Evolutionary conservation across 1,140 invertebrate genomes (phyloP).

Genomic region (Drosophila sturtevanti): DNA sequence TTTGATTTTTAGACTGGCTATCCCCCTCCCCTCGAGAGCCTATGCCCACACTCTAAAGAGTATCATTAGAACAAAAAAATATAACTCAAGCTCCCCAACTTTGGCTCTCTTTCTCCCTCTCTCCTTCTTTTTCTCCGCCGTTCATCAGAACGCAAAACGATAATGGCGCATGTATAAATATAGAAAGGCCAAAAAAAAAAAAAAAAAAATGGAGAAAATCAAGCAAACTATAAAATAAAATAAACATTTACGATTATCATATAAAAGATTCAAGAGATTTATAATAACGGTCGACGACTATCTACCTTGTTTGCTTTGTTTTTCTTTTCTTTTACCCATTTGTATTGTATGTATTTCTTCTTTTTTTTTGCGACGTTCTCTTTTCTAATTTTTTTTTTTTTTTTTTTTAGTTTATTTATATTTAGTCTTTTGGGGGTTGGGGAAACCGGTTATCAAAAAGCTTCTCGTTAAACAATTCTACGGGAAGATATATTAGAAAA

Average conservation of each 20-base stretch:
- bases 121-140: background rate
- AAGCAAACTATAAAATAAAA: slow-evolving; percentile 1
- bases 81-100: background rate
- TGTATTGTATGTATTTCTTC: slow-evolving; percentile 5
- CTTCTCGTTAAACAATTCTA: background rate
- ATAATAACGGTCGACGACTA: slow-evolving; percentile 2
- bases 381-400: background rate
- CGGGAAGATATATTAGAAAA: background rate
- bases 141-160: slow-evolving; percentile 30
- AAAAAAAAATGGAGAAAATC: background rate
- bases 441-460: slow-evolving; percentile 2
- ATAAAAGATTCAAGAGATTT: slow-evolving; percentile 11
- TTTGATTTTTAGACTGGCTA: background rate
- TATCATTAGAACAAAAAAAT: background rate
- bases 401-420: slow-evolving; percentile 8
- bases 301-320: background rate
- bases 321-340: too few species aligned
- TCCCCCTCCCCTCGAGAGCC: background rate
- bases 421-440: slow-evolving; percentile 7
- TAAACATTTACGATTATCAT: slow-evolving; percentile 12
- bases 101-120: background rate
- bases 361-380: background rate
- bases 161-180: slow-evolving; percentile 47
- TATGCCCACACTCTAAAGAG: background rate
- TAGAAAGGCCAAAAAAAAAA: slow-evolving; percentile 32